phyloP scores from a whole-genome alignment of 2,797 vertebrate genomes.

The Rhinogobio ventralis region DNA sequence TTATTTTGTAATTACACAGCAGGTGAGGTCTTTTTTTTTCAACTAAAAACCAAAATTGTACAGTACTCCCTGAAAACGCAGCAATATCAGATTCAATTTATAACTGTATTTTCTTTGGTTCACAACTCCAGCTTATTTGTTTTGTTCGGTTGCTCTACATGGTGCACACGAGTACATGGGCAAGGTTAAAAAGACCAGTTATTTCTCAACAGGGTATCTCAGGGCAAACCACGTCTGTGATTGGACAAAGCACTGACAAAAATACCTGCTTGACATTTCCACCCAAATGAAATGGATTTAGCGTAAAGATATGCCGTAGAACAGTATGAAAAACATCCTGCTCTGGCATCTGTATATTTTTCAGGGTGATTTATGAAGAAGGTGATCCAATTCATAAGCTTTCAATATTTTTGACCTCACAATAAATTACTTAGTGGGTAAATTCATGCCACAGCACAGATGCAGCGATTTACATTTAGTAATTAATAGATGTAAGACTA shows the following conservation, averaged over 20 bases:
- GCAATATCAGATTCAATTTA: constrained; percentile 21
- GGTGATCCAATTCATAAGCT: constrained; percentile 20
- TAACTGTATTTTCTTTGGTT: constrained; percentile 29
- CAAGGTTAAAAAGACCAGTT: background rate
- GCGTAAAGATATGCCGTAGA: background rate
- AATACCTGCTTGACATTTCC: constrained; percentile 22
- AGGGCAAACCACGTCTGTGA: background rate
- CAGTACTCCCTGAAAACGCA: constrained; percentile 6
- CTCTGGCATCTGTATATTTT: constrained; percentile 12
- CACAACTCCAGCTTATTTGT: constrained; percentile 30
- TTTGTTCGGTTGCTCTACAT: background rate
- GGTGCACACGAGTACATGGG: constrained; percentile 1
- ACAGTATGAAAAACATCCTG: constrained; percentile 4
- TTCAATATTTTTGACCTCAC: constrained; percentile 32
- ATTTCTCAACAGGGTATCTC: constrained; percentile 1
- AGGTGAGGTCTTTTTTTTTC: background rate
- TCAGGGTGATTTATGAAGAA: constrained; percentile 31
- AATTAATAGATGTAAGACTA: constrained; percentile 8
- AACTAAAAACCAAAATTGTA: constrained; percentile 32
- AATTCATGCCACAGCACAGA: constrained; percentile 31
- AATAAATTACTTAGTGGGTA: constrained; percentile 27
- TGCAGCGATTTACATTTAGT: background rate
- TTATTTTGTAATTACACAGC: constrained; percentile 46
- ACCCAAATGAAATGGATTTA: background rate
- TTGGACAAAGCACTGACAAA: background rate